These are phyloP conservation scores for Stenoptilia bipunctidactyla DNA, from an alignment of 2,888 invertebrate genomes.

Conservation along the genomic window DNA sequence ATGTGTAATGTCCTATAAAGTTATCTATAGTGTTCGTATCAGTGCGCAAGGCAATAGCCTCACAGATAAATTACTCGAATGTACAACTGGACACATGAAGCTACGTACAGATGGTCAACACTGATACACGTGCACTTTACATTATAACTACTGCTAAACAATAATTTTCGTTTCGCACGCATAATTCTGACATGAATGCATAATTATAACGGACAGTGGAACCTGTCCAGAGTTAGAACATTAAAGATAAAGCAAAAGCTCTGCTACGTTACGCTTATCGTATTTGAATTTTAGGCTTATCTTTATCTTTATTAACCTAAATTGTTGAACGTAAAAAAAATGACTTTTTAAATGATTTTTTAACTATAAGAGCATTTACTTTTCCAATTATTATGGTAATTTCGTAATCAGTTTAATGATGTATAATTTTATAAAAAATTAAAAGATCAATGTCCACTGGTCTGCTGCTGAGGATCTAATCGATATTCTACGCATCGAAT, in stretches of 20 bases:
- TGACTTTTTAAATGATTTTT: too few species aligned
- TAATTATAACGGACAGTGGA: not conserved
- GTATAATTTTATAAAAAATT: not conserved
- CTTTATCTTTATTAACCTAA: too few species aligned
- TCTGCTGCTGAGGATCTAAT: not conserved
- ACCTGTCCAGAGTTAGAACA: not conserved
- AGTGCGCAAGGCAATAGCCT: constrained; percentile 8
- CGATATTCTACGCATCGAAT: not conserved
- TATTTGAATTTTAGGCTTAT: too few species aligned
- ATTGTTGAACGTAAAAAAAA: too few species aligned
- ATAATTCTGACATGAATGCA: not conserved
- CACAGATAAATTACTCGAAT: not conserved
- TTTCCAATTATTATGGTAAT: not conserved
- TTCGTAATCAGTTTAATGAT: not conserved
- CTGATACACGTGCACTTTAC: not conserved
- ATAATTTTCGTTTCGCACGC: constrained; percentile 1
- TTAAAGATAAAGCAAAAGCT: not conserved
- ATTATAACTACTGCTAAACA: not conserved
- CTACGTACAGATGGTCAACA: not conserved
- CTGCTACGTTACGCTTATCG: not conserved
- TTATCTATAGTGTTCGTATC: constrained; percentile 21
- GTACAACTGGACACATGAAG: not conserved
- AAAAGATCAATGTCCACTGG: not conserved
- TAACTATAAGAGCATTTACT: too few species aligned
- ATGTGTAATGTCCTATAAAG: constrained; percentile 26